A percentile compares a stretch with the other conserved stretches of the same genome.
Conservation (phyloP, 2,113 vertebrate species). For the Epinephelus cyanopodus region DNA sequence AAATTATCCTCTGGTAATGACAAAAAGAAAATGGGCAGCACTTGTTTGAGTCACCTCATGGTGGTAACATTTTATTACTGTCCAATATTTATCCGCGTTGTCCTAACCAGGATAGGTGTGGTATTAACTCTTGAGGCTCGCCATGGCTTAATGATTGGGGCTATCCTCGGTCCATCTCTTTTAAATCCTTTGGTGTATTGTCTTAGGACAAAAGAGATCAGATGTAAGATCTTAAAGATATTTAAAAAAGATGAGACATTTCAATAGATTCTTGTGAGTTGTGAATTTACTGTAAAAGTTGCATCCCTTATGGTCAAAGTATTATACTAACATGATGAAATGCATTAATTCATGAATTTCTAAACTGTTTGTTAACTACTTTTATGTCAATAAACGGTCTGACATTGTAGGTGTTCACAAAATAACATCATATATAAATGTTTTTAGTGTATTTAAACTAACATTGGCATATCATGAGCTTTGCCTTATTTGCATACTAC, state of each 20-base stretch:
- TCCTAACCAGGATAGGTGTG: conserved; percentile 54
- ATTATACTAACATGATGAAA: background rate
- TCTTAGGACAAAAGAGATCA: conserved; percentile 58
- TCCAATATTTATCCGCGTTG: conserved; percentile 28
- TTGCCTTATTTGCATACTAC: no score
- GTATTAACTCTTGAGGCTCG: conserved; percentile 37
- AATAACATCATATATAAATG: background rate
- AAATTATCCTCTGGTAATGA: conserved; percentile 18
- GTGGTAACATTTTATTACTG: conserved; percentile 61
- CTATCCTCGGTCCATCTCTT: conserved; percentile 51
- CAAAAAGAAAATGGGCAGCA: conserved; percentile 61
- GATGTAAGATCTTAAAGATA: conserved; percentile 18
- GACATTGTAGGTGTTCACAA: background rate
- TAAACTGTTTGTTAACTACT: background rate
- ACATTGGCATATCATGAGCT: background rate
- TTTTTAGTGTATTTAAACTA: background rate
- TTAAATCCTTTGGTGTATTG: conserved; percentile 71
- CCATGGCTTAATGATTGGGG: conserved; percentile 34
- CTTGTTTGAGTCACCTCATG: conserved; percentile 63
- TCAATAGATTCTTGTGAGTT: conserved; percentile 3
- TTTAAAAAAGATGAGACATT: background rate
- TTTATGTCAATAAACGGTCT: background rate
- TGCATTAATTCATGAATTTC: background rate
- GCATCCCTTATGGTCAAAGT: background rate
- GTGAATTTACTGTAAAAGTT: background rate